A percentile compares a stretch with the other conserved stretches of the same genome.
These are phyloP conservation scores for Rhysida immarginata DNA, from an alignment of 1,140 invertebrate species.

Conservation along the genomic window DNA sequence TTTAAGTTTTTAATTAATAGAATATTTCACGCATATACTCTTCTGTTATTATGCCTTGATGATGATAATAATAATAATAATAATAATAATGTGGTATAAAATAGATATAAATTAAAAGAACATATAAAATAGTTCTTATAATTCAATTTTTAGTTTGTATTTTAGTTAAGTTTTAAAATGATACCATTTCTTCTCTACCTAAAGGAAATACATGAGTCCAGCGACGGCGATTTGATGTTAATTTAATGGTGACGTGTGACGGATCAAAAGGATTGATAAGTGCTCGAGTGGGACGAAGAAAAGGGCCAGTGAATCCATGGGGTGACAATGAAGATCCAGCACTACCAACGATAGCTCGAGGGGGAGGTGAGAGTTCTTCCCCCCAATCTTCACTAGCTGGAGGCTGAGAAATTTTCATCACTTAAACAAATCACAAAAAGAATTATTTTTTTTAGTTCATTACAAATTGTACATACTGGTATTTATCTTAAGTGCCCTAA, in stretches of 20 bases:
- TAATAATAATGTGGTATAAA: too few species aligned
- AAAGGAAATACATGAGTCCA: conserved; percentile 99
- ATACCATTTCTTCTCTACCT: too few species aligned
- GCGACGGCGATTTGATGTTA: conserved; percentile 85
- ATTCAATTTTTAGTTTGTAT: too few species aligned
- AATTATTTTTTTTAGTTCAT: not conserved
- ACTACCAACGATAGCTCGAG: conserved; percentile 15
- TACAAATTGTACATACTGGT: too few species aligned
- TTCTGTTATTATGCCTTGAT: too few species aligned
- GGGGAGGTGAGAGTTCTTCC: conserved; percentile 7
- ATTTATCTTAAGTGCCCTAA: too few species aligned
- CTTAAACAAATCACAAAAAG: conserved; percentile 7
- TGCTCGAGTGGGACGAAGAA: conserved; percentile 16
- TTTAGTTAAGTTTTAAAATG: too few species aligned
- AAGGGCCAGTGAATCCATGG: not conserved
- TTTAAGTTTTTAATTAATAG: too few species aligned
- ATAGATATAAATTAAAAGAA: too few species aligned
- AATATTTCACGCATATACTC: too few species aligned
- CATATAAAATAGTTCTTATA: too few species aligned
- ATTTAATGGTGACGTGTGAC: conserved; percentile 86
- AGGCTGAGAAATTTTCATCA: conserved; percentile 4
- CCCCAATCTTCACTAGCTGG: not conserved
- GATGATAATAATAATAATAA: too few species aligned
- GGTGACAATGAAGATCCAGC: conserved; percentile 13
- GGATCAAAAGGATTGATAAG: conserved; percentile 92